Evolutionary conservation across 2,888 invertebrate genomes (phyloP).

Genomic region (Pachydiplax longipennis): DNA sequence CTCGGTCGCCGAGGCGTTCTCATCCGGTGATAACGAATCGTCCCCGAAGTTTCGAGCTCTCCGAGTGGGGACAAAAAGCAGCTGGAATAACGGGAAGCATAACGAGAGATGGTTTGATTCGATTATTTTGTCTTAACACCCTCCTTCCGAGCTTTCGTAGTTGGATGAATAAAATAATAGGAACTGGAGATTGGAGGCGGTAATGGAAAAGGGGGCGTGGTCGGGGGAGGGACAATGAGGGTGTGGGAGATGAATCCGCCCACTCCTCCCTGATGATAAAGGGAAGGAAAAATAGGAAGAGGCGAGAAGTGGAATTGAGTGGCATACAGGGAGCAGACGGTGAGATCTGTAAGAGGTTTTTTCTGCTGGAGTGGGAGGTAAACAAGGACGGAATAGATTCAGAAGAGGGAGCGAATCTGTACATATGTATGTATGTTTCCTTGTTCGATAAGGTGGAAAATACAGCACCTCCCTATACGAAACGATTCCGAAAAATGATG

Average conservation of each 20-base stretch:
- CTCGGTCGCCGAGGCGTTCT: not conserved
- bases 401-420: not conserved
- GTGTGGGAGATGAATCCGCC: not conserved
- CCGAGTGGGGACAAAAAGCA: not conserved
- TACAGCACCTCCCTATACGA: not conserved
- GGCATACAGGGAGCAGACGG: not conserved
- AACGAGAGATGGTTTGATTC: not conserved
- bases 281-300: not conserved
- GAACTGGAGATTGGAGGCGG: not conserved
- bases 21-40: not conserved
- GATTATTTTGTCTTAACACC: not conserved
- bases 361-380: not conserved
- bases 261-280: not conserved
- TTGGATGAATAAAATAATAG: constrained; percentile 1
- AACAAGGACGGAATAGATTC: not conserved
- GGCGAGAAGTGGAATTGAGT: not conserved
- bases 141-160: not conserved
- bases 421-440: not conserved
- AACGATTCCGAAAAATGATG: not conserved
- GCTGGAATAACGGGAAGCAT: not conserved
- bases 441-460: not conserved
- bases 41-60: not conserved
- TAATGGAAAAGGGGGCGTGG: constrained; percentile 1
- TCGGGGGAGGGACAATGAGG: not conserved
- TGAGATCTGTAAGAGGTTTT: not conserved